Percentiles rank a stretch among this genome's conserved stretches.
Conservation (phyloP, 2,888 invertebrate genomes). For the Liopterus haemorrhoidalis region DNA sequence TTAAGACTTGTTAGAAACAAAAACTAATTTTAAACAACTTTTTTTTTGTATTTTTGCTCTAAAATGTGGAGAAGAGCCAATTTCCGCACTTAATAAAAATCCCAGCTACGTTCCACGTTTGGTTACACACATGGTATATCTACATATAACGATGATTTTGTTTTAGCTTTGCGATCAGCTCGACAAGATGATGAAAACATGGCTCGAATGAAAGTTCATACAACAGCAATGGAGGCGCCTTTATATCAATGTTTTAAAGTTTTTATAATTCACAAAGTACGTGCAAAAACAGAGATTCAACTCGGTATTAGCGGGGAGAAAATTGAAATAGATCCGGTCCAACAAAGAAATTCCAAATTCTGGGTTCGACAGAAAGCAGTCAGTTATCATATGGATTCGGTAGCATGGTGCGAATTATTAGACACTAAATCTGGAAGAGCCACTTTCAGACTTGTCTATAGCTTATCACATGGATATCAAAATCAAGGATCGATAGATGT, state of each 20-base stretch:
- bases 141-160: too few species aligned
- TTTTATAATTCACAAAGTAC: conserved; percentile 69
- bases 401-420: conserved; percentile 79
- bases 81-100: too few species aligned
- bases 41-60: too few species aligned
- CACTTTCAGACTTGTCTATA: conserved; percentile 68
- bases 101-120: background rate
- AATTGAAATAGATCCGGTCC: conserved; percentile 83
- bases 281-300: conserved; percentile 77
- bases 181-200: conserved; percentile 49
- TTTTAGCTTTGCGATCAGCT: too few species aligned
- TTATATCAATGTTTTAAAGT: conserved; percentile 79
- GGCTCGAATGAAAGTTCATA: conserved; percentile 64
- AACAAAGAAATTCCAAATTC: conserved; percentile 60
- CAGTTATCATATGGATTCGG: conserved; percentile 77
- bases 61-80: too few species aligned
- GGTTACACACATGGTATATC: background rate
- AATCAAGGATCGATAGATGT: conserved; percentile 12
- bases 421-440: conserved; percentile 70
- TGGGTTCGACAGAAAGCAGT: conserved; percentile 71
- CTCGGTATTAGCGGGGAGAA: conserved; percentile 85
- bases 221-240: conserved; percentile 78
- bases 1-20: too few species aligned
- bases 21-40: too few species aligned
- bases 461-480: conserved; percentile 40